Evolutionary conservation across 2,888 invertebrate species (phyloP).

Genomic region (Amphipoea lucens): DNA sequence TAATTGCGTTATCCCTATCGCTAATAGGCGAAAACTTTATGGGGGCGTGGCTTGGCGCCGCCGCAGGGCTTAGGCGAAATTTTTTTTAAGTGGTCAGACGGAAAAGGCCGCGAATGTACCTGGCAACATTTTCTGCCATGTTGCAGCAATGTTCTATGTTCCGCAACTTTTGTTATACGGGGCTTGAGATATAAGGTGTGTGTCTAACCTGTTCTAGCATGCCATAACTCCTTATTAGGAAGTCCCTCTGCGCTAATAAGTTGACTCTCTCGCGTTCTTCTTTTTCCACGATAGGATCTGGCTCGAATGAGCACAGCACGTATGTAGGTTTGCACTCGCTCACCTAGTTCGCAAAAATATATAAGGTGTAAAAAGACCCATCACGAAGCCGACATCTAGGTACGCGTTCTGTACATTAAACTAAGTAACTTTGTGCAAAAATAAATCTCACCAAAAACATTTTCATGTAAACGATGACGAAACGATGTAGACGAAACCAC

Average conservation of each 20-base stretch:
- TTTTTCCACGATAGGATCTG: constrained; percentile 92
- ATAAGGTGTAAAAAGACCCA: neutral
- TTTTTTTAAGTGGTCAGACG: too few species aligned
- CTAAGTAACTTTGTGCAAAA: neutral
- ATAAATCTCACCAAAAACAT: too few species aligned
- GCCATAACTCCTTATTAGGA: constrained; percentile 92
- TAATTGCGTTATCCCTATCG: too few species aligned
- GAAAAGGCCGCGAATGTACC: too few species aligned
- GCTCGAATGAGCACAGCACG: constrained; percentile 90
- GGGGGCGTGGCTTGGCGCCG: too few species aligned
- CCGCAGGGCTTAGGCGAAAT: too few species aligned
- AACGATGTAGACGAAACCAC: too few species aligned
- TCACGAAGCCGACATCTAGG: neutral
- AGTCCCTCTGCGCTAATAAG: constrained; percentile 92
- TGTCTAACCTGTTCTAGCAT: constrained; percentile 91
- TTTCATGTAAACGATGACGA: too few species aligned
- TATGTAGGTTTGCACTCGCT: constrained; percentile 78
- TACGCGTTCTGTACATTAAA: neutral
- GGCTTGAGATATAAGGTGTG: neutral
- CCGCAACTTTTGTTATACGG: neutral
- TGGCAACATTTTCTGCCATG: constrained; percentile 6
- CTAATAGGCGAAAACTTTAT: too few species aligned
- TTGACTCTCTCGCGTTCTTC: constrained; percentile 93
- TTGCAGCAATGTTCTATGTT: neutral
- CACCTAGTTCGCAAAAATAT: constrained; percentile 64